Base-by-base conservation (phyloP, 2,797 vertebrate species). In the Loris lydekkerianus region DNA sequence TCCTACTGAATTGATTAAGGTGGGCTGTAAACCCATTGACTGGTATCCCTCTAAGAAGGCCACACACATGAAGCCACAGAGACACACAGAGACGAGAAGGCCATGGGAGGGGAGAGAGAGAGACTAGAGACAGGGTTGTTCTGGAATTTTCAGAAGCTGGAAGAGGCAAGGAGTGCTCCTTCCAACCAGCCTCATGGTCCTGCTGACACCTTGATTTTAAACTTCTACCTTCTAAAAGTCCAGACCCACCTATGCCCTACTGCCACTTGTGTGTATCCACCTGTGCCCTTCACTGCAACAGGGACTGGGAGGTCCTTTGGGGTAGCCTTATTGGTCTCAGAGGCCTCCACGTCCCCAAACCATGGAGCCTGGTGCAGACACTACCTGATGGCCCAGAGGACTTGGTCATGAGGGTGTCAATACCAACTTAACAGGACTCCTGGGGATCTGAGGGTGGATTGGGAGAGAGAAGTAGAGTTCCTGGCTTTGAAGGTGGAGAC, bases 41-140 rank as follows among this genome's bases (percentile, higher is more conserved):
- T 13, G 15, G 25, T 27, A 40, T 73, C 80, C 65, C 25, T 1
- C 2, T 5, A 10, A 5, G 11, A 75, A 34, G 60, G 43, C 43
- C 17, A 0, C 0, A 1, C 17, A 0, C 0, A 0, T 18, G 67
- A 3, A 29, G 40, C 34, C 23, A 0, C 18, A 7, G 49, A 58
- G 53, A 46, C 49, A 0, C n/a, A 13, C 2, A 15, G 25, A 10
- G 13, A 43, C n/a, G 69, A 49, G 70, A 14, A 11, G 61, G 18
- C 37, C 0, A 0, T 0, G 53, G 40, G 20, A 25, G 7, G 1
- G 1, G 23, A 34, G 86, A 7, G 37, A 6, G 2, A 56, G 23
- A 67, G 21, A 3, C 0, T 0, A 1, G 56, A 23, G 49, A 9
- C 5, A 14, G 2, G 14, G 9, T 0, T 0, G 3, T 40, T 40